Percentiles rank a stretch among this genome's conserved stretches.
Conservation (phyloP, 2,888 invertebrate genomes). For the Hirtodrosophila histrioides region DNA sequence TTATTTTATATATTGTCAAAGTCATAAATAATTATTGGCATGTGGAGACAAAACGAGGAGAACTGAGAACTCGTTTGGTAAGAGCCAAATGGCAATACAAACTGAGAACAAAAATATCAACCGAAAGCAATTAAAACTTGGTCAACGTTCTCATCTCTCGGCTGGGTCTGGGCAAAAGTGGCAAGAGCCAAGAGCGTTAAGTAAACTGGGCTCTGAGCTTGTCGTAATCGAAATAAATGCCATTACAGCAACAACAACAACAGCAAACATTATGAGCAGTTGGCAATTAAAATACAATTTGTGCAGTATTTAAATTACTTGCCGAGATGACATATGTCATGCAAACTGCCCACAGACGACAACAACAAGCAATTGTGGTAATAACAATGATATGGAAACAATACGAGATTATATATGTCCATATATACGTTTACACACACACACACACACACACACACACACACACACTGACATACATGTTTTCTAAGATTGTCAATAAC, state of each 20-base stretch:
- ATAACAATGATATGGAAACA: conserved; percentile 37
- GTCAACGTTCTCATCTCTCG: conserved; percentile 32
- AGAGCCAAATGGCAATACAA: conserved; percentile 11
- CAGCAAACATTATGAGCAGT: conserved; percentile 33
- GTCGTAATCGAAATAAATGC: conserved; percentile 45
- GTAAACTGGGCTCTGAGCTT: conserved; percentile 34
- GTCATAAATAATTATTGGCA: no score
- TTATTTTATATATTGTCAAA: no score
- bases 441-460: neutral
- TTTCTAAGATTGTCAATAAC: conserved; percentile 40
- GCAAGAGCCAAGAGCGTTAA: conserved; percentile 15
- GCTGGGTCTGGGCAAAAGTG: conserved; percentile 13
- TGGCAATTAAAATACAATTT: conserved; percentile 61
- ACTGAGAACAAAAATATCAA: conserved; percentile 21
- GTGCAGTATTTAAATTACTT: conserved; percentile 59
- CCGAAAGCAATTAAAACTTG: conserved; percentile 52
- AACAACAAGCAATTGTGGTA: conserved; percentile 40
- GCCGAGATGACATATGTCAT: conserved; percentile 60
- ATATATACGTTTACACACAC: neutral
- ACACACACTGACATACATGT: conserved; percentile 3
- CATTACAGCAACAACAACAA: conserved; percentile 34
- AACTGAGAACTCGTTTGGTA: conserved; percentile 39
- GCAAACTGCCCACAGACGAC: conserved; percentile 52
- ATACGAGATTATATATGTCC: conserved; percentile 25
- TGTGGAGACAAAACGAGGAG: neutral